Percentiles rank a stretch among this genome's conserved stretches.
phyloP scores from a whole-genome alignment of 1,140 invertebrate genomes.

The Zaprionus davidi region DNA sequence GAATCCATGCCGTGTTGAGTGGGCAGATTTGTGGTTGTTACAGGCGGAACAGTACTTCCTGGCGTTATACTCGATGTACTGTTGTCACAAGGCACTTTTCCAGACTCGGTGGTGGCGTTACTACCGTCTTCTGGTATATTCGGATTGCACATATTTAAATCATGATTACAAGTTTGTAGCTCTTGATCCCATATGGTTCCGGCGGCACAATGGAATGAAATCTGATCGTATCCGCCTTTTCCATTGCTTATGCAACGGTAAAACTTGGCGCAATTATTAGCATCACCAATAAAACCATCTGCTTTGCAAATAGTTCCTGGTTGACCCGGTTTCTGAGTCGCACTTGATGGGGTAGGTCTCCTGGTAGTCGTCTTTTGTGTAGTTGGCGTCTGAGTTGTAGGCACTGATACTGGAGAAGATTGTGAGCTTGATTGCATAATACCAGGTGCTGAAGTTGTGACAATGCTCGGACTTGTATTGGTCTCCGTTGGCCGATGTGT shows the following conservation, averaged over 20 bases:
- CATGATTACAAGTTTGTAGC: constrained; percentile 87
- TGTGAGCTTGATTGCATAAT: background rate
- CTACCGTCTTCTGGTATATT: constrained; percentile 6
- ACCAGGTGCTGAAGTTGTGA: constrained; percentile 11
- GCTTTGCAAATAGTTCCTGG: constrained; percentile 38
- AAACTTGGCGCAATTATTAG: constrained; percentile 88
- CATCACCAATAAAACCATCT: constrained; percentile 69
- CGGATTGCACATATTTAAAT: constrained; percentile 72
- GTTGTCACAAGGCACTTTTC: constrained; percentile 57
- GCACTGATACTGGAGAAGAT: background rate
- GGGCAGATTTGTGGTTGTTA: constrained; percentile 27
- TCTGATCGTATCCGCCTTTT: constrained; percentile 85
- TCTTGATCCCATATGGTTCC: constrained; percentile 89
- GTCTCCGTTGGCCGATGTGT: constrained; percentile 21
- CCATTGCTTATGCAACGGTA: constrained; percentile 88
- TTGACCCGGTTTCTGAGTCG: constrained; percentile 14
- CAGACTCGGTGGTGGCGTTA: constrained; percentile 38
- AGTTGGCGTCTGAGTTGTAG: constrained; percentile 21
- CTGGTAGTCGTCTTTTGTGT: constrained; percentile 13
- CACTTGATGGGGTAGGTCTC: constrained; percentile 17
- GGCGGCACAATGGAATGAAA: constrained; percentile 87
- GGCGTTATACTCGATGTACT: constrained; percentile 7
- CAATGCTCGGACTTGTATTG: constrained; percentile 9
- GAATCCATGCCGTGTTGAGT: constrained; percentile 12
- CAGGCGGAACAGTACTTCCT: constrained; percentile 20